These are phyloP conservation scores for Phortica variegata DNA, from an alignment of 1,140 invertebrate species.

Conservation along the genomic window DNA sequence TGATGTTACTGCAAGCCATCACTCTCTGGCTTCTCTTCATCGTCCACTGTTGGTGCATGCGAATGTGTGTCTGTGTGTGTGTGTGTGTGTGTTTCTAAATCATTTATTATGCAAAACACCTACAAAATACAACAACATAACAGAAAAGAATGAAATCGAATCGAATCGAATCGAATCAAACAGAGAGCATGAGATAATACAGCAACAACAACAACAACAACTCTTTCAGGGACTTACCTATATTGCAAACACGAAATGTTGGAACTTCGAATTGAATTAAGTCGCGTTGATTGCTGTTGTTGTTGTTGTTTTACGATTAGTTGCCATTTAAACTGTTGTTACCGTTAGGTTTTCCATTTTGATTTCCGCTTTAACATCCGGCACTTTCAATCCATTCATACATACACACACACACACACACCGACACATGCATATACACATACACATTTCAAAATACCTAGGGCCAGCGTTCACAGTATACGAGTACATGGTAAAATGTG, in stretches of 20 bases:
- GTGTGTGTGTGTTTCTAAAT: conserved; percentile 5
- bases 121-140: too few relatives aligned
- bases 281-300: conserved; percentile 9
- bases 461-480: too few relatives aligned
- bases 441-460: too few relatives aligned
- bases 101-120: conserved; percentile 45
- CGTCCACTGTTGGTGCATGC: conserved; percentile 32
- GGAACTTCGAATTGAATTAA: not conserved
- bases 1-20: too few relatives aligned
- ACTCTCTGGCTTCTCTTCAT: conserved; percentile 50
- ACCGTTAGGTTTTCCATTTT: conserved; percentile 37
- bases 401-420: conserved; percentile 8
- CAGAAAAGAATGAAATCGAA: too few relatives aligned
- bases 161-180: too few relatives aligned
- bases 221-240: too few relatives aligned
- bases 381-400: conserved; percentile 42
- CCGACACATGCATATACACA: not conserved
- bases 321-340: conserved; percentile 52
- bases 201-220: too few relatives aligned
- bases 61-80: not conserved
- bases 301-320: conserved; percentile 37
- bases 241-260: too few relatives aligned
- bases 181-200: too few relatives aligned
- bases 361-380: conserved; percentile 48
- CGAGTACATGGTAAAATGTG: too few relatives aligned